phyloP scores from a whole-genome alignment of 1,140 invertebrate species.

The Dryas iulia region DNA sequence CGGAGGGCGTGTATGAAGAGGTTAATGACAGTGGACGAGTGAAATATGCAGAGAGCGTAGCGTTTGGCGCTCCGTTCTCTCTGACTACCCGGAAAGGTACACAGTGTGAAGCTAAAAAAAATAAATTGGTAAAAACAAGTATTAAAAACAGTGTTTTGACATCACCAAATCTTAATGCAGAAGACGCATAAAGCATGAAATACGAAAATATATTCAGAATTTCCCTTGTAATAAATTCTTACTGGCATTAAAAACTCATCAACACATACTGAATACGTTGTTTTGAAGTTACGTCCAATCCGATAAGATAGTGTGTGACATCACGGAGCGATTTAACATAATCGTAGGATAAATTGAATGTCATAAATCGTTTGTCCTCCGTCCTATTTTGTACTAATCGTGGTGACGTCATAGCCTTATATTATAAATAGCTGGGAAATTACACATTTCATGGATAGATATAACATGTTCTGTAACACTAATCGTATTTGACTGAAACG shows the following conservation, averaged over 20 bases:
- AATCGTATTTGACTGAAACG: not conserved
- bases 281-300: conserved; percentile 22
- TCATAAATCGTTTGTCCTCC: conserved; percentile 29
- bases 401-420: conserved; percentile 8
- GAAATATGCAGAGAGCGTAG: too few relatives aligned
- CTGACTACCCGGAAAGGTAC: too few relatives aligned
- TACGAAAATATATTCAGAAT: too few relatives aligned
- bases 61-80: too few relatives aligned
- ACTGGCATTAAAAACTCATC: not conserved
- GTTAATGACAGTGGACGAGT: too few relatives aligned
- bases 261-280: not conserved
- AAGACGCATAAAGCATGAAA: too few relatives aligned
- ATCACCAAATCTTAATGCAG: too few relatives aligned
- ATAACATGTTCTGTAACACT: not conserved
- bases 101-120: too few relatives aligned
- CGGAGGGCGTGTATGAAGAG: too few relatives aligned
- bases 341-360: conserved; percentile 36
- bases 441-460: not conserved
- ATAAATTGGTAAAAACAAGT: too few relatives aligned
- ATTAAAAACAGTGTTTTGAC: too few relatives aligned
- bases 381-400: not conserved
- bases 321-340: conserved; percentile 38
- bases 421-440: not conserved
- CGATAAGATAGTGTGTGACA: conserved; percentile 42
- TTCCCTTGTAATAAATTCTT: not conserved